These are phyloP conservation scores for Himalopsyche anomala DNA, from an alignment of 2,888 invertebrate genomes.

Conservation along the genomic window DNA sequence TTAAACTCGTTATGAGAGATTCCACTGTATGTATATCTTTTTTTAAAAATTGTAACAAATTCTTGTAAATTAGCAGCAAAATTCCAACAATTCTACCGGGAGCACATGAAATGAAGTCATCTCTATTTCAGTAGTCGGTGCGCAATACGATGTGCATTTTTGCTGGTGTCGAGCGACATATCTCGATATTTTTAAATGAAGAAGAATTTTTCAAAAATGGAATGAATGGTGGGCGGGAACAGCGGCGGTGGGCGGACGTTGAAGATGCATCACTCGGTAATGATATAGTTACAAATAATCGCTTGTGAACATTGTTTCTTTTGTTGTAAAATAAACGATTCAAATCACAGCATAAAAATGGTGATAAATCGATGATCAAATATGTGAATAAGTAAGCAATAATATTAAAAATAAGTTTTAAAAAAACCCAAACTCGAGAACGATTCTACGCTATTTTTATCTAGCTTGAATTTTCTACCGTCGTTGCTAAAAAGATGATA, in stretches of 20 bases:
- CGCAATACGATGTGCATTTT: background rate
- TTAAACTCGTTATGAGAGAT: too few relatives aligned
- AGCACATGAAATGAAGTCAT: slow-evolving; percentile 15
- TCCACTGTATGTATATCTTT: too few relatives aligned
- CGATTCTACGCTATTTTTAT: too few relatives aligned
- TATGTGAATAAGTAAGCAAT: too few relatives aligned
- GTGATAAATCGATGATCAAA: too few relatives aligned
- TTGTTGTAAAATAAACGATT: too few relatives aligned
- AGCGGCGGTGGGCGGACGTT: background rate
- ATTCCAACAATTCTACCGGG: background rate
- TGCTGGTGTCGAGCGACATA: background rate
- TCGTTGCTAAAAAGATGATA: too few relatives aligned
- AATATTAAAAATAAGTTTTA: too few relatives aligned
- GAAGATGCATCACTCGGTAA: background rate
- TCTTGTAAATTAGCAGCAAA: background rate
- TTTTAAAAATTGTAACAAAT: background rate
- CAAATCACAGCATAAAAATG: too few relatives aligned
- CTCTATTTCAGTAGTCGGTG: background rate
- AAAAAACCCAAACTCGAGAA: too few relatives aligned
- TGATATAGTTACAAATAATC: background rate
- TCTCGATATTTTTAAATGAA: background rate
- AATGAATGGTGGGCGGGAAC: background rate
- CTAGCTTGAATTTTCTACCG: too few relatives aligned
- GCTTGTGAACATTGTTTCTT: too few relatives aligned
- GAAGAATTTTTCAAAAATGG: slow-evolving; percentile 22